Conservation (phyloP, 1,140 invertebrate genomes). For the Psilanteris sp. region DNA sequence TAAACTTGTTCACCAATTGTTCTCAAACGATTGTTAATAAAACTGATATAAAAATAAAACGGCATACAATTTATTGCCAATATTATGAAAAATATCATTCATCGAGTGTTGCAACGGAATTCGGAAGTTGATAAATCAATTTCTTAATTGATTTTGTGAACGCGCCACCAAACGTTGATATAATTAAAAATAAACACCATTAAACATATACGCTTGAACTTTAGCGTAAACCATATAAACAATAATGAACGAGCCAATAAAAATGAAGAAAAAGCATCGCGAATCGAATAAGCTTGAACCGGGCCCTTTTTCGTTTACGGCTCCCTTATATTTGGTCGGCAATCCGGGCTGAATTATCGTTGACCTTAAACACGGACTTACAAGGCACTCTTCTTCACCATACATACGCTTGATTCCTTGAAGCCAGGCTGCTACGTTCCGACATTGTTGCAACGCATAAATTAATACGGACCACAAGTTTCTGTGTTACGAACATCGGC, state of each 20-base stretch:
- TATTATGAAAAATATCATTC: too few relatives aligned
- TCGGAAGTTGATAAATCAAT: too few relatives aligned
- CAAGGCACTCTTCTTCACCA: slow-evolving; percentile 66
- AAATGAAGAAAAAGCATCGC: slow-evolving; percentile 62
- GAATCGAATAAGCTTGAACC: slow-evolving; percentile 71
- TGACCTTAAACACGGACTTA: slow-evolving; percentile 76
- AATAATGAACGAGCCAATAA: slow-evolving; percentile 36
- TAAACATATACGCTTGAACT: slow-evolving; percentile 1
- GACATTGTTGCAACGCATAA: slow-evolving; percentile 76
- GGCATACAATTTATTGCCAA: too few relatives aligned
- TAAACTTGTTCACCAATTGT: too few relatives aligned
- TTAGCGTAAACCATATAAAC: background rate
- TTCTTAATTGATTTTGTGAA: too few relatives aligned
- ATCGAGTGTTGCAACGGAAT: too few relatives aligned
- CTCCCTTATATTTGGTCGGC: slow-evolving; percentile 70
- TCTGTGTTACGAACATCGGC: slow-evolving; percentile 69
- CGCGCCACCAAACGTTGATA: too few relatives aligned
- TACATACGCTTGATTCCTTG: slow-evolving; percentile 56
- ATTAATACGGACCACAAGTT: slow-evolving; percentile 73
- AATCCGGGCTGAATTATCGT: slow-evolving; percentile 76
- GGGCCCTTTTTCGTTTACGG: slow-evolving; percentile 66
- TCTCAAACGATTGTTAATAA: too few relatives aligned
- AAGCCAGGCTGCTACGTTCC: slow-evolving; percentile 65
- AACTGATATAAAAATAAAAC: too few relatives aligned
- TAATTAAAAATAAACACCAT: background rate